phyloP scores from a whole-genome alignment of 2,113 vertebrate species.

The Casuarius casuarius region DNA sequence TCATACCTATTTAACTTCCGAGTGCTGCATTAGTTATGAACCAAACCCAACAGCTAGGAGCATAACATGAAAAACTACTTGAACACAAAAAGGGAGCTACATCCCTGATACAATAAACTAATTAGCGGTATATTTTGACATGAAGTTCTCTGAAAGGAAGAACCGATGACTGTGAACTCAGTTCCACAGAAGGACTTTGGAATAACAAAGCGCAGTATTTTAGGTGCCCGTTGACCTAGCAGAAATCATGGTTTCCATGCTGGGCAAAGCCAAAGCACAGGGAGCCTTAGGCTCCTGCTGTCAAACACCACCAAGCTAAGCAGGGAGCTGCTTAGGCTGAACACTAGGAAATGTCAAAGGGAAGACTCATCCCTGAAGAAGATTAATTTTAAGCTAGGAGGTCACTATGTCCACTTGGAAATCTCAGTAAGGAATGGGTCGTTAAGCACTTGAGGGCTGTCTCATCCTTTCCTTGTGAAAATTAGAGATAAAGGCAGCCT shows the following conservation, averaged over 20 bases:
- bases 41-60: neutral
- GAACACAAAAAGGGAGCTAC: neutral
- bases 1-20: neutral
- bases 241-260: neutral
- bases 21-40: neutral
- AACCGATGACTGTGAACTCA: neutral
- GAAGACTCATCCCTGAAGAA: neutral
- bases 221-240: neutral
- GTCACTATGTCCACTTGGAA: neutral
- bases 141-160: neutral
- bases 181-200: neutral
- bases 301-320: neutral
- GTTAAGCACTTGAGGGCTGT: neutral
- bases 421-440: neutral
- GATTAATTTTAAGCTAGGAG: too few relatives aligned
- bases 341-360: neutral
- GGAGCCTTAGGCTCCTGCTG: neutral
- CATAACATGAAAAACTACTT: neutral
- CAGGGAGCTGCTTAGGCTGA: neutral
- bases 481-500: neutral
- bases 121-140: neutral
- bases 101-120: neutral
- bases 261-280: neutral
- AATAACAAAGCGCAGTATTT: neutral
- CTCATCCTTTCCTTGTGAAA: neutral